phyloP scores from a whole-genome alignment of 2,888 invertebrate species.

The Pachycephus smyrnensis region DNA sequence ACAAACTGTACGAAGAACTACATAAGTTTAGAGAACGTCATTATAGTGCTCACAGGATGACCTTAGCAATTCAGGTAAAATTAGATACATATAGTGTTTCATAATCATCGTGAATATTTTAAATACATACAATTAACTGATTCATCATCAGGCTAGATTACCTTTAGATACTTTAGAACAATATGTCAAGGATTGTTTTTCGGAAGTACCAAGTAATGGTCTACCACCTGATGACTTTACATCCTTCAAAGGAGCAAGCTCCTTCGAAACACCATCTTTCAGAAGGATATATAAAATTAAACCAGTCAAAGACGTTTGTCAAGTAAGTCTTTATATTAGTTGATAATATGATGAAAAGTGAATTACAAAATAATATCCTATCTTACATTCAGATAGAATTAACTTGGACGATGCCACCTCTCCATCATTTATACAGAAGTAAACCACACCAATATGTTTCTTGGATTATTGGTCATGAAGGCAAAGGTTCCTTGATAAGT shows the following conservation, averaged over 20 bases:
- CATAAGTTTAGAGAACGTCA: slow-evolving; percentile 82
- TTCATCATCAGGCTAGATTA: slow-evolving; percentile 69
- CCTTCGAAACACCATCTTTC: slow-evolving; percentile 75
- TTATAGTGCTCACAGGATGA: slow-evolving; percentile 92
- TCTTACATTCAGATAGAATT: slow-evolving; percentile 68
- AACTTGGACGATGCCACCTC: slow-evolving; percentile 75
- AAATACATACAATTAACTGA: background rate
- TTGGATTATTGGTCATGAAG: slow-evolving; percentile 85
- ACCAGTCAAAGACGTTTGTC: slow-evolving; percentile 79
- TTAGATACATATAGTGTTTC: slow-evolving; percentile 25
- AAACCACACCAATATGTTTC: slow-evolving; percentile 84
- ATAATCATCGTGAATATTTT: background rate
- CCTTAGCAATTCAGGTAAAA: slow-evolving; percentile 81
- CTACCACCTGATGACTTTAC: slow-evolving; percentile 75
- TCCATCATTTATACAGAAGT: slow-evolving; percentile 76
- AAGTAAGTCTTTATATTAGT: slow-evolving; percentile 66
- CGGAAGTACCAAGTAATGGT: slow-evolving; percentile 77
- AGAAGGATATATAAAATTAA: slow-evolving; percentile 80
- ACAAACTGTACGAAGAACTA: slow-evolving; percentile 76
- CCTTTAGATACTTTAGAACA: slow-evolving; percentile 75
- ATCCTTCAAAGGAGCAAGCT: slow-evolving; percentile 67
- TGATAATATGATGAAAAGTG: slow-evolving; percentile 1
- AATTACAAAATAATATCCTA: slow-evolving; percentile 7
- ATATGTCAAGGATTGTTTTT: slow-evolving; percentile 76
- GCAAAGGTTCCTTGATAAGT: slow-evolving; percentile 84